Conservation (phyloP, 1,140 invertebrate genomes). For the Capitella teleta region DNA sequence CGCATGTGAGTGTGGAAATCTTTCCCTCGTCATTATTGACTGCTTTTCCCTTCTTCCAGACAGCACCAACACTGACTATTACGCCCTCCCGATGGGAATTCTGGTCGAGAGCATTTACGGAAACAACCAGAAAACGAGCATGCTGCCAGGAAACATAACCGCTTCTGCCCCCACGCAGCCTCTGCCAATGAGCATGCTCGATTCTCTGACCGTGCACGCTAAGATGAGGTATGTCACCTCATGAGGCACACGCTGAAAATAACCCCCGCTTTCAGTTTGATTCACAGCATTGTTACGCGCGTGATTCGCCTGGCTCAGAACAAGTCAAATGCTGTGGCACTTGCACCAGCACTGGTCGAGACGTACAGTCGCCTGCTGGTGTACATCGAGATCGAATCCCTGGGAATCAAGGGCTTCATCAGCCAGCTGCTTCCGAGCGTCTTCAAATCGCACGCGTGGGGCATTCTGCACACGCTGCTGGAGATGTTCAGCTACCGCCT, state of each 20-base stretch:
- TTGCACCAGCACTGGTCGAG: constrained; percentile 84
- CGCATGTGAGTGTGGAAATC: constrained; percentile 62
- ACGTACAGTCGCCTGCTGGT: constrained; percentile 86
- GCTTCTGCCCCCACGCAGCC: constrained; percentile 58
- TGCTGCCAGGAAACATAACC: constrained; percentile 36
- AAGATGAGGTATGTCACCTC: constrained; percentile 63
- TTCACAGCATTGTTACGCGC: constrained; percentile 81
- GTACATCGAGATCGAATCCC: constrained; percentile 91
- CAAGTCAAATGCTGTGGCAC: constrained; percentile 60
- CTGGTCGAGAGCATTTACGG: constrained; percentile 80
- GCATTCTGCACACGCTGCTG: constrained; percentile 80
- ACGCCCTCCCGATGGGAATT: constrained; percentile 67
- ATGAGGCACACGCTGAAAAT: too few species aligned
- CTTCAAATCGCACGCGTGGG: constrained; percentile 86
- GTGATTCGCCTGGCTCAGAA: constrained; percentile 77
- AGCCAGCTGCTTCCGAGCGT: constrained; percentile 79
- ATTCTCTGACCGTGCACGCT: constrained; percentile 89
- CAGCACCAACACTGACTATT: constrained; percentile 45
- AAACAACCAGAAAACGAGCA: constrained; percentile 29
- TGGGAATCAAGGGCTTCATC: constrained; percentile 93
- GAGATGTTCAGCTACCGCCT: constrained; percentile 95
- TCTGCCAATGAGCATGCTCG: constrained; percentile 79
- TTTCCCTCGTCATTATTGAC: too few species aligned
- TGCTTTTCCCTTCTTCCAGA: constrained; percentile 23
- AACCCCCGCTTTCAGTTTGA: constrained; percentile 51